Evolutionary conservation across 2,888 invertebrate species (phyloP).

Genomic region (Oxyscelio sp.): DNA sequence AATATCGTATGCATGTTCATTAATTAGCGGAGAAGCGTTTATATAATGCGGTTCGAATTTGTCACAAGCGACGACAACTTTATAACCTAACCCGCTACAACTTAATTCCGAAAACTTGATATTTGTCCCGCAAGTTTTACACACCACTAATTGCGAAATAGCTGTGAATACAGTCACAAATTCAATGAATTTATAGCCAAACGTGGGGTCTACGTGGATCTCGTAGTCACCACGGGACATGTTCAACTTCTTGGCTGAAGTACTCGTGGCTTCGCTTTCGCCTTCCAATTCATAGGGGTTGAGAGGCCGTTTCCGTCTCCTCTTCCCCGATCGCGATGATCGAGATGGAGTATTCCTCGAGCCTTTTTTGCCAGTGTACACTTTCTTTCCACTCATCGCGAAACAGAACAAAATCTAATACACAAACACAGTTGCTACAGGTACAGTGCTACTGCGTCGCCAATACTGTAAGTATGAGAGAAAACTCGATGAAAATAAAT

Average conservation of each 20-base stretch:
- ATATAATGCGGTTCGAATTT: too few species aligned
- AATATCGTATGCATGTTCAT: too few species aligned
- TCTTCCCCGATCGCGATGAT: not conserved
- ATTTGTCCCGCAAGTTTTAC: constrained; percentile 17
- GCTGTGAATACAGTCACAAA: constrained; percentile 24
- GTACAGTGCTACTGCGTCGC: not conserved
- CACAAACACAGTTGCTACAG: not conserved
- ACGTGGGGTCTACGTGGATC: constrained; percentile 26
- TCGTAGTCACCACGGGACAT: constrained; percentile 4
- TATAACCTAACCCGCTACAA: constrained; percentile 6
- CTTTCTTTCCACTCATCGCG: constrained; percentile 17
- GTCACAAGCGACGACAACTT: too few species aligned
- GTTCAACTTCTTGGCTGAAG: constrained; percentile 17
- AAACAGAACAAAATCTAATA: constrained; percentile 2
- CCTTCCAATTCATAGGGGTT: constrained; percentile 11
- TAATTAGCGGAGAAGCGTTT: too few species aligned
- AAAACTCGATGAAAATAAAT: constrained; percentile 4
- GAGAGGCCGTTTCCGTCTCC: not conserved
- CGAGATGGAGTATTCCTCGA: constrained; percentile 1
- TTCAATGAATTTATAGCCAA: constrained; percentile 28
- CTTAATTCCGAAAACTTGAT: constrained; percentile 6
- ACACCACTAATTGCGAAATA: constrained; percentile 24
- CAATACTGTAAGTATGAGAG: not conserved
- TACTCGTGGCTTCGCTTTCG: constrained; percentile 24
- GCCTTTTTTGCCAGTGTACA: constrained; percentile 23